phyloP scores from a whole-genome alignment of 92 coral and sea anemone genomes.

The Actinernus sp. region DNA sequence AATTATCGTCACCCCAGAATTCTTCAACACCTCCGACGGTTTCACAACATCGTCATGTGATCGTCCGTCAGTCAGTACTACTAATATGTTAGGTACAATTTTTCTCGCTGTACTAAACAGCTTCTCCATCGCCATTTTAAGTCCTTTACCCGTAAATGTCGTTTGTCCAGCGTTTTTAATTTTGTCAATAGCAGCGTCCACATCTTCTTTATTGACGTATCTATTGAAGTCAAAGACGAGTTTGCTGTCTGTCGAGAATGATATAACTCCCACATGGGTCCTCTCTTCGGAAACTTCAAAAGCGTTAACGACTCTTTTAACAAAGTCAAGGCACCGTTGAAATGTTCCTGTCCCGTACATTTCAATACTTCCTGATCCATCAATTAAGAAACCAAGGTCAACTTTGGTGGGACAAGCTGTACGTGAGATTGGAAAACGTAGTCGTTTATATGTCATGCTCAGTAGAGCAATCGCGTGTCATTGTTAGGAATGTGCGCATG shows the following conservation, averaged over 20 bases:
- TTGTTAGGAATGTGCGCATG: too few relatives aligned
- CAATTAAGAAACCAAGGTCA: constrained; percentile 79
- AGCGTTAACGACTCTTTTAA: constrained; percentile 50
- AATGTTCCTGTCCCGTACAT: constrained; percentile 87
- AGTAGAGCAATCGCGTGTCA: too few relatives aligned
- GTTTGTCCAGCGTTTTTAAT: constrained; percentile 63
- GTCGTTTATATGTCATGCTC: too few relatives aligned
- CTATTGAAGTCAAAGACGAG: constrained; percentile 67
- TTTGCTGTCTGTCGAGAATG: constrained; percentile 63
- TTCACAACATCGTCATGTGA: constrained; percentile 81
- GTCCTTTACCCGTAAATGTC: constrained; percentile 77
- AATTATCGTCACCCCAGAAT: constrained; percentile 65
- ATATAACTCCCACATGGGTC: constrained; percentile 74
- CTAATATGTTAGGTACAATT: constrained; percentile 77
- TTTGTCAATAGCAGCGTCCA: constrained; percentile 61
- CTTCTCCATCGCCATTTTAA: constrained; percentile 60
- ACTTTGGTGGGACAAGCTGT: constrained; percentile 72
- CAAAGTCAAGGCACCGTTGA: constrained; percentile 59
- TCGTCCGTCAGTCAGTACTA: constrained; percentile 82
- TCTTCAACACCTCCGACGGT: constrained; percentile 69
- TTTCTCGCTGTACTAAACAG: constrained; percentile 73
- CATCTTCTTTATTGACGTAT: constrained; percentile 32
- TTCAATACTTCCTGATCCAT: constrained; percentile 86
- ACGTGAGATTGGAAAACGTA: constrained; percentile 1
- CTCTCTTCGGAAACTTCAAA: constrained; percentile 54